phyloP scores from a whole-genome alignment of 2,888 invertebrate genomes.

The Euproctis similis region DNA sequence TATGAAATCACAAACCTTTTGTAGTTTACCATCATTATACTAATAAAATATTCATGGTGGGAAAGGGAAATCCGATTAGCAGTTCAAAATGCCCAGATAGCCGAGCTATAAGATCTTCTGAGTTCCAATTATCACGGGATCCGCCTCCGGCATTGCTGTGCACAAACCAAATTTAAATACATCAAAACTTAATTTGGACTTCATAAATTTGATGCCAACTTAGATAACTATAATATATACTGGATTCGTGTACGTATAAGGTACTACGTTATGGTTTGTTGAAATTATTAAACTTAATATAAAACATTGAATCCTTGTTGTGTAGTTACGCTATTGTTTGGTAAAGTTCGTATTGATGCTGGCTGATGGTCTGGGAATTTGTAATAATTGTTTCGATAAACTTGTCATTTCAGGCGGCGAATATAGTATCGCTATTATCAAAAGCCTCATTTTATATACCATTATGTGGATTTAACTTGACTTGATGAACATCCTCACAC shows the following conservation, averaged over 20 bases:
- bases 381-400: conserved; percentile 37
- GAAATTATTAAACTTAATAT: conserved; percentile 34
- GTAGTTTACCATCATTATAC: not conserved
- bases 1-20: no score
- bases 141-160: conserved; percentile 62
- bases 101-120: no score
- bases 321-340: conserved; percentile 30
- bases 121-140: conserved; percentile 61
- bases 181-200: conserved; percentile 16
- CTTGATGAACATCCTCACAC: no score
- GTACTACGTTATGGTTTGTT: conserved; percentile 22
- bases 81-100: no score
- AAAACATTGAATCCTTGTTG: conserved; percentile 34
- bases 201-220: conserved; percentile 26
- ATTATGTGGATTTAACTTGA: no score
- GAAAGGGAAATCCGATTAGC: no score
- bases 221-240: conserved; percentile 15
- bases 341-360: conserved; percentile 26
- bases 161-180: conserved; percentile 42
- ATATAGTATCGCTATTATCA: conserved; percentile 12
- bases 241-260: conserved; percentile 28
- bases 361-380: conserved; percentile 21
- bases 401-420: conserved; percentile 24
- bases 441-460: no score
- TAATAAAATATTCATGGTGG: not conserved